phyloP scores from a whole-genome alignment of 2,113 vertebrate genomes.

The Illadopsis cleaveri region DNA sequence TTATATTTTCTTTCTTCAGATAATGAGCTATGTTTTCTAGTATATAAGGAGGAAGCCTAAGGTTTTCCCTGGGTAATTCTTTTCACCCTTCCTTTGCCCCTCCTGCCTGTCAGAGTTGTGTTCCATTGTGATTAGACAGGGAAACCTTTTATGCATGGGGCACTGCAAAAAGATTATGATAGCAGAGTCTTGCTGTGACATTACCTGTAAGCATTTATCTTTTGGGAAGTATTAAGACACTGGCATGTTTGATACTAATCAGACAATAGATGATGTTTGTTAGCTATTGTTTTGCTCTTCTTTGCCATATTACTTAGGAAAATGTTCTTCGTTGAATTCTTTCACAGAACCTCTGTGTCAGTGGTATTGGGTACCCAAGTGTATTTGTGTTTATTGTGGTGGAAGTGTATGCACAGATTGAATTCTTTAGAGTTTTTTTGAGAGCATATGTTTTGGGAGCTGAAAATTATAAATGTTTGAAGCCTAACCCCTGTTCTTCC shows the following conservation, averaged over 20 bases:
- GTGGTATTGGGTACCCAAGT: not conserved
- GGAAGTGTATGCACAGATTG: not conserved
- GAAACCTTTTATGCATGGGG: not conserved
- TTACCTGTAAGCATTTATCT: not conserved
- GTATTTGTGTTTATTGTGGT: slow-evolving; percentile 5
- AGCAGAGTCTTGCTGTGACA: not conserved
- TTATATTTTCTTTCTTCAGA: not conserved
- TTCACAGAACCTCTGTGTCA: not conserved
- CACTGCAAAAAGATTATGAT: not conserved
- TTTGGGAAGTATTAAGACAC: not conserved
- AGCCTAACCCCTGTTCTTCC: not conserved
- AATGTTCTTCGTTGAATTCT: not conserved
- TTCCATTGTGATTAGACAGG: fast-evolving
- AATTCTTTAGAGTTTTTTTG: not conserved
- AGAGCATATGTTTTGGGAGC: slow-evolving; percentile 4
- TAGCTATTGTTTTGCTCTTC: not conserved
- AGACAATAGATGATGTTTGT: not conserved
- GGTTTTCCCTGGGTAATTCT: not conserved
- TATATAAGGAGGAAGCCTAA: not conserved
- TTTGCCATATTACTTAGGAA: not conserved
- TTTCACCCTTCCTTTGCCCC: not conserved
- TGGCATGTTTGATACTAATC: not conserved
- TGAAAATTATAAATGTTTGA: not conserved
- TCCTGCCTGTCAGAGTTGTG: not conserved
- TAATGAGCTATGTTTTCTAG: not conserved